Base-by-base conservation (phyloP, 2,888 invertebrate species). In the Fabriciana adippe region DNA sequence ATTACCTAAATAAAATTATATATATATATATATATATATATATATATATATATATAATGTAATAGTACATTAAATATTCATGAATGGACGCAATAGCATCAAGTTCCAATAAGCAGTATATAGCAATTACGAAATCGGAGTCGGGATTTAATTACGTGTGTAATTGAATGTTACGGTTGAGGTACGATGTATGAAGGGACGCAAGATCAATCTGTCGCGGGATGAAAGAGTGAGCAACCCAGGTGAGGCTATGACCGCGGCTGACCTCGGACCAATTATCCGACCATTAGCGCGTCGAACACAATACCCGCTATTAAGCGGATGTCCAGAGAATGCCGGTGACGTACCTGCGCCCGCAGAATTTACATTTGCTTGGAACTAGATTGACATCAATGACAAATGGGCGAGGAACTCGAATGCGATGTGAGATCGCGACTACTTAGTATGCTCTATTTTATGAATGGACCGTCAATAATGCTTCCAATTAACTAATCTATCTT, bases 331-430 rank as follows among this genome's bases (percentile, higher is more conserved):
- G 57, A 67, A 55, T 64, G 60, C 65, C 65, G 26, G 68, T 48
- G 74, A 74, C 79, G 77, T 80, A 79, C 81, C 81, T 78, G 80
- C 79, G 76, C 80, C 79, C 78, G 82, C 82, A 83, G 82, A 83
- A 91, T 90, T 92, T 89, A 86, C 90, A 89, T 92, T 90, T 89
- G 89, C 90, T 88, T 90, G 85, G 84, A 86, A 86, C 85, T 87
- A 87, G 85, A 85, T 81, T 82, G 80, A 78, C 82, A 78, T 59
- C 66, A 61, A 61, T 66, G 61, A 61, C 60, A 60, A 55, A 41
- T 55, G 18, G 21, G 11, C 48, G 31, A 47, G 47, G 21, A 66
- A 55, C 66, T 60, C 55, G 55, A 55, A 66, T 66, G 55, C 48
- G 26, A 61, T 50, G 55, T 55, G 21, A 21, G 45, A 45, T 50